Evolutionary conservation across 2,888 invertebrate genomes (phyloP).

Genomic region (Colletes collaris): DNA sequence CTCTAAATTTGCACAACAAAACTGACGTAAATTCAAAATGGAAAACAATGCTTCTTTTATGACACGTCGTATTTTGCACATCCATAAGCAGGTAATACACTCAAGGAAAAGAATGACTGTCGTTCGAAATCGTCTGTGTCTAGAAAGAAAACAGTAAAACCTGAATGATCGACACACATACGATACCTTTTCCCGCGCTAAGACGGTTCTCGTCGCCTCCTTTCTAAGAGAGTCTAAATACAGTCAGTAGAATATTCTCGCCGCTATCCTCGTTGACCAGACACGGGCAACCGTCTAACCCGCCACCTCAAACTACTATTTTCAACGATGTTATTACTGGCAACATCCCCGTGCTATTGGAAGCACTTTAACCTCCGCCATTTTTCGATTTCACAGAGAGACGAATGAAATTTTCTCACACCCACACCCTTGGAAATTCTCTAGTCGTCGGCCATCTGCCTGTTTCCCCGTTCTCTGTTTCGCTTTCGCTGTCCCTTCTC

Average conservation of each 20-base stretch:
- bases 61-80: too few species aligned
- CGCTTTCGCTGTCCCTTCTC: not conserved
- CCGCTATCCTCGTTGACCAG: not conserved
- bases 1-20: too few species aligned
- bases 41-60: too few species aligned
- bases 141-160: too few species aligned
- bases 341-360: constrained; percentile 32
- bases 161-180: not conserved
- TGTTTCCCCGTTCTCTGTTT: not conserved
- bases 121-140: too few species aligned
- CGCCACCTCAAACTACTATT: constrained; percentile 40
- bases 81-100: too few species aligned
- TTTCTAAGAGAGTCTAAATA: not conserved
- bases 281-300: constrained; percentile 8
- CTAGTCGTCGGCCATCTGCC: constrained; percentile 14
- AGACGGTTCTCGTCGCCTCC: not conserved
- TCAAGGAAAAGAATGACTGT: too few species aligned
- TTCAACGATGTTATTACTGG: constrained; percentile 59
- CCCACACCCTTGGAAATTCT: not conserved
- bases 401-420: constrained; percentile 47
- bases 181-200: not conserved
- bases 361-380: constrained; percentile 40
- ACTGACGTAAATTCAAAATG: too few species aligned
- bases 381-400: constrained; percentile 41
- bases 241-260: not conserved